A percentile compares a stretch with the other conserved stretches of the same genome.
phyloP scores from a whole-genome alignment of 2,888 invertebrate species.

The Parnassius smintheus region DNA sequence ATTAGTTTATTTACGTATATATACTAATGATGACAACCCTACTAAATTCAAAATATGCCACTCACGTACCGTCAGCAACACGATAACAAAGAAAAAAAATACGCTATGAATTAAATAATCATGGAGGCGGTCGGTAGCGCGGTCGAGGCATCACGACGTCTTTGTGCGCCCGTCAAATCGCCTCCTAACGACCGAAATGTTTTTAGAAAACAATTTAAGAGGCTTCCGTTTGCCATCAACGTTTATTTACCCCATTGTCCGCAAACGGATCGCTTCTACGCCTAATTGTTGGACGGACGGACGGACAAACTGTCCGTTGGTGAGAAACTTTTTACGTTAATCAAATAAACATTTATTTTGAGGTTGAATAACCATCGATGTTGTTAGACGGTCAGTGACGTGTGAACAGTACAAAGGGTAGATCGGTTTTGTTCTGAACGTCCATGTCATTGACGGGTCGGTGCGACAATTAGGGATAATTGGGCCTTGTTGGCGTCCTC shows the following conservation, averaged over 20 bases:
- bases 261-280: conserved; percentile 62
- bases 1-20: too few relatives aligned
- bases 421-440: conserved; percentile 1
- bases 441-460: conserved; percentile 6
- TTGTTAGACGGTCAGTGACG: conserved; percentile 46
- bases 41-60: conserved; percentile 15
- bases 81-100: conserved; percentile 16
- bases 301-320: conserved; percentile 32
- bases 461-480: conserved; percentile 22
- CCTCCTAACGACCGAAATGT: conserved; percentile 68
- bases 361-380: conserved; percentile 39
- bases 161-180: conserved; percentile 36
- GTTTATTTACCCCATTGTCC: conserved; percentile 71
- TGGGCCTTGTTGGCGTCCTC: conserved; percentile 11
- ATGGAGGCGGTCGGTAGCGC: conserved; percentile 37
- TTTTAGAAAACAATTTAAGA: conserved; percentile 77
- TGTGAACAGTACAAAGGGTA: conserved; percentile 37
- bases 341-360: conserved; percentile 69
- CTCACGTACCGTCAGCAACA: conserved; percentile 22
- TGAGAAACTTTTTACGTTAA: conserved; percentile 51
- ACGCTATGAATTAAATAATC: conserved; percentile 16
- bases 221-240: conserved; percentile 68
- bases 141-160: conserved; percentile 24
- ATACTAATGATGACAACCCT: conserved; percentile 11
- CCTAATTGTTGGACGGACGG: conserved; percentile 59